These are phyloP conservation scores for Arothron firmamentum DNA, from an alignment of 2,113 vertebrate species.

Conservation along the genomic window DNA sequence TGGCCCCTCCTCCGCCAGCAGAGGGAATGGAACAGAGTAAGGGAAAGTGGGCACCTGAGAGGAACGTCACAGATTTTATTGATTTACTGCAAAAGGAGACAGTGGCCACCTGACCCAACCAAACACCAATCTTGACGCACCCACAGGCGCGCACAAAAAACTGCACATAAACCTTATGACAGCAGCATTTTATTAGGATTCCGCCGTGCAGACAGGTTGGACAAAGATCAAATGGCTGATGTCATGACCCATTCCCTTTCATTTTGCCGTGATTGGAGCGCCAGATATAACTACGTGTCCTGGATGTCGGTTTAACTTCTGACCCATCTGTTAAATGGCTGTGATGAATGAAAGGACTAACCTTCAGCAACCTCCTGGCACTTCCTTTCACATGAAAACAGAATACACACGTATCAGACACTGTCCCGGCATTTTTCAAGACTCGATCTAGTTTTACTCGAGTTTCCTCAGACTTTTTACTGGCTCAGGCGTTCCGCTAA, in stretches of 20 bases:
- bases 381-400: slow-evolving; percentile 35
- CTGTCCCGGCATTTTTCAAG: too few species aligned
- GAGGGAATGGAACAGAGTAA: slow-evolving; percentile 8
- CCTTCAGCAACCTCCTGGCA: slow-evolving; percentile 23
- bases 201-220: slow-evolving; percentile 36
- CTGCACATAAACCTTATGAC: slow-evolving; percentile 16
- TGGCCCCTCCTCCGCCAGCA: slow-evolving; percentile 22
- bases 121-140: slow-evolving; percentile 33
- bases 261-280: slow-evolving; percentile 53
- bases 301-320: slow-evolving; percentile 63
- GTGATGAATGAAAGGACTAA: slow-evolving; percentile 49
- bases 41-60: slow-evolving; percentile 7
- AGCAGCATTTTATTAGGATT: slow-evolving; percentile 51
- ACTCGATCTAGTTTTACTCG: too few species aligned
- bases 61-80: slow-evolving; percentile 39
- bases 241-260: slow-evolving; percentile 60
- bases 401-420: neutral
- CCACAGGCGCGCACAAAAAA: slow-evolving; percentile 10
- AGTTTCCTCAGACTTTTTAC: too few species aligned
- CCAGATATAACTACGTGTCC: slow-evolving; percentile 57
- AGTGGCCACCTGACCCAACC: slow-evolving; percentile 43
- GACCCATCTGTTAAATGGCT: slow-evolving; percentile 46
- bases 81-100: slow-evolving; percentile 44
- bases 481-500: too few species aligned
- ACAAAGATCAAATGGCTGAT: slow-evolving; percentile 53